Evolutionary conservation across 2,797 vertebrate genomes (phyloP), one percentile per base, ranked within the genome.

Genomic region (Delichon dasypus): DNA sequence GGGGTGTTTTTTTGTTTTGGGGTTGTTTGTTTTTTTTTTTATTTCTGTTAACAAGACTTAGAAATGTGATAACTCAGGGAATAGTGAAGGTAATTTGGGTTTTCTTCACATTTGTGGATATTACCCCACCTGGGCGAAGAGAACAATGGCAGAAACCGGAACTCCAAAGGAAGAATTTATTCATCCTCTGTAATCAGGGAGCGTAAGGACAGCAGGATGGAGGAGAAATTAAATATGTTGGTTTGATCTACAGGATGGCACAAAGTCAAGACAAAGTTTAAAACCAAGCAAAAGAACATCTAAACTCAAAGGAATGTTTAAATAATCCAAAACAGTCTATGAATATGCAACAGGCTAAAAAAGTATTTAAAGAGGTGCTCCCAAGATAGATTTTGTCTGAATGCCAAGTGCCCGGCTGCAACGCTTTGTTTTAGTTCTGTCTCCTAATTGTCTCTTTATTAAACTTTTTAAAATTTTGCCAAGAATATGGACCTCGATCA

Each of bases 401-500:
- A 30, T 32, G 51, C 29, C 51, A 13, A 53, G 51, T 29, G 19
- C 29, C 29, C 10, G 5, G 11, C 29, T 4, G 5, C 19, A 54
- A 32, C 29, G 29, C 18, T 54, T 30, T 30, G 7, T 53, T 53
- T 32, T 12, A 19, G 30, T 53, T 30, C 29, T 12, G 8, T 19
- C 51, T 53, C 51, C 29, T 53, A 53, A 19, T 30, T 30, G 17
- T 30, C 29, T 53, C 30, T 30, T 53, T 17, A 53, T 19, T 30
- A 30, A 53, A 53, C 6, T 53, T 30, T 30, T 53, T 11, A 10
- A 38, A 38, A 19, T 53, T 53, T 53, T 19, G 11, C 29, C 29
- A 12, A 13, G 17, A 11, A 19, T 30, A 29, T 7, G 6, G 29
- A 19, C 11, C 55, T 27, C 67, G 2, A 0, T 4, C 38, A 2